A percentile compares a stretch with the other conserved stretches of the same genome.
phyloP scores from a whole-genome alignment of 2,888 invertebrate species.

The Drosophila dives region DNA sequence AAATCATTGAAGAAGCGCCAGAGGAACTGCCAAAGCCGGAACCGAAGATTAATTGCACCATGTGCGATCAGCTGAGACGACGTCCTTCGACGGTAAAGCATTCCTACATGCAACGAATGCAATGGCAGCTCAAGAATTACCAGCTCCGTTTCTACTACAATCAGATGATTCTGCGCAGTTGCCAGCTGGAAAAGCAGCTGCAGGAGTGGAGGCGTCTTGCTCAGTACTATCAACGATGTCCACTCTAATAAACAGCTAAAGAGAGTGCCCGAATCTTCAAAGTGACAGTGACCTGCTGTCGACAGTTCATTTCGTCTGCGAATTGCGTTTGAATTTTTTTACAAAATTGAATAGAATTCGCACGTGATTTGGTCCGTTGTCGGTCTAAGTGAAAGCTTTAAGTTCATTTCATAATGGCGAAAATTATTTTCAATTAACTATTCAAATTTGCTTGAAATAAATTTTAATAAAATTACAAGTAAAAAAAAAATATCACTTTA shows the following conservation, averaged over 20 bases:
- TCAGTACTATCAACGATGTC: neutral
- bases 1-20: neutral
- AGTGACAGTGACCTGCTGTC: too few species aligned
- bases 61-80: slow-evolving; percentile 4
- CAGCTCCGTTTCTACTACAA: slow-evolving; percentile 46
- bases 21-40: neutral
- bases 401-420: neutral
- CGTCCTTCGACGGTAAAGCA: neutral
- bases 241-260: neutral
- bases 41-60: neutral
- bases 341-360: slow-evolving; percentile 1
- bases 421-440: neutral
- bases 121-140: slow-evolving; percentile 18
- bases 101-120: slow-evolving; percentile 43
- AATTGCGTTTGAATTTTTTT: neutral
- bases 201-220: neutral
- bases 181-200: neutral
- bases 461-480: neutral
- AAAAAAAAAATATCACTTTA: neutral
- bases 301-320: slow-evolving; percentile 3
- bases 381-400: neutral
- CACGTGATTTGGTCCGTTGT: slow-evolving; percentile 12
- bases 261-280: neutral
- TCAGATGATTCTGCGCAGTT: slow-evolving; percentile 17
- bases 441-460: neutral